phyloP scores from a whole-genome alignment of 2,888 invertebrate species.

The Melanchra persicariae region DNA sequence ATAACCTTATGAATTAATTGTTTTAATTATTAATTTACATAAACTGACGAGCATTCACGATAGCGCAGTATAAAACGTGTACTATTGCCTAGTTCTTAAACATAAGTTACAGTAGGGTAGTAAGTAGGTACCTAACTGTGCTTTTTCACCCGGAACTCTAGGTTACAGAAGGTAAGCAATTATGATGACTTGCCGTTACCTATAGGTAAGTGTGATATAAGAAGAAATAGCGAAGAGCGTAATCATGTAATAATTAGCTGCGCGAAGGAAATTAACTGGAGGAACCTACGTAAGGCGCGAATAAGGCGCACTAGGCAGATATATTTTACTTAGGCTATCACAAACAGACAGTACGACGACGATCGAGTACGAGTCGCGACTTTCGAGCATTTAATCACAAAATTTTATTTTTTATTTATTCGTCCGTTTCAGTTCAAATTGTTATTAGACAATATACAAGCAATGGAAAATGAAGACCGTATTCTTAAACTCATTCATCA shows the following conservation, averaged over 20 bases:
- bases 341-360: no score
- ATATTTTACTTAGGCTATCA: no score
- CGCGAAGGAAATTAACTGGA: background rate
- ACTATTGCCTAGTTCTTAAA: background rate
- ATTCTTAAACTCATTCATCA: no score
- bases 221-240: slow-evolving; percentile 30
- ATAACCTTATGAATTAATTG: background rate
- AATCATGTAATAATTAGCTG: slow-evolving; percentile 50
- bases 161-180: slow-evolving; percentile 41
- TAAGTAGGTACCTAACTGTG: background rate
- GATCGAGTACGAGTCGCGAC: no score
- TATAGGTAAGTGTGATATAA: slow-evolving; percentile 53
- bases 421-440: no score
- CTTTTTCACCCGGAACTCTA: slow-evolving; percentile 16
- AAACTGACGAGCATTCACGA: background rate
- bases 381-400: no score
- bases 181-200: slow-evolving; percentile 45
- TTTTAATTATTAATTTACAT: background rate
- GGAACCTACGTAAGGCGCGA: slow-evolving; percentile 15
- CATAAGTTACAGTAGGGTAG: background rate
- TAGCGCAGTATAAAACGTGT: background rate
- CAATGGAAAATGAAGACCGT: no score
- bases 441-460: no score
- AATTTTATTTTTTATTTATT: no score
- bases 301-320: no score